phyloP scores from a whole-genome alignment of 2,888 invertebrate genomes.

The Magallana nippona region DNA sequence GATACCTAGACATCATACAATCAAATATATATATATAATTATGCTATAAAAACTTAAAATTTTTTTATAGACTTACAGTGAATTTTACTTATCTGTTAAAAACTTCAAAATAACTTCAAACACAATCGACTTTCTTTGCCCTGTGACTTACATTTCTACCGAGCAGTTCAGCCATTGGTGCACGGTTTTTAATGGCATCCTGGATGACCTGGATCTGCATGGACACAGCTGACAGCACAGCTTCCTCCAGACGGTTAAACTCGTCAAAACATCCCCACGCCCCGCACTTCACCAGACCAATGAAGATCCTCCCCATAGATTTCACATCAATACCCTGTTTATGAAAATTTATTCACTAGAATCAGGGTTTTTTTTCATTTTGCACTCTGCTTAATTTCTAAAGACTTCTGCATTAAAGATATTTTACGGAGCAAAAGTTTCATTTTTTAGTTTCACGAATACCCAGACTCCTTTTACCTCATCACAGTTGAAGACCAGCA shows the following conservation, averaged over 20 bases:
- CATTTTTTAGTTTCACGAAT: not conserved
- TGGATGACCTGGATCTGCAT: constrained; percentile 96
- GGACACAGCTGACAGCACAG: constrained; percentile 95
- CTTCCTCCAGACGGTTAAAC: constrained; percentile 97
- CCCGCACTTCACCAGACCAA: constrained; percentile 90
- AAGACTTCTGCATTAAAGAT: not conserved
- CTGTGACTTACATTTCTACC: constrained; percentile 79
- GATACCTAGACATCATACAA: not conserved
- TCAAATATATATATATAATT: too few species aligned
- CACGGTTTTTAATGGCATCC: constrained; percentile 86
- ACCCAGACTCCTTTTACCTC: constrained; percentile 83
- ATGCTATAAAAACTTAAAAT: too few species aligned
- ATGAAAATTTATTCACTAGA: not conserved
- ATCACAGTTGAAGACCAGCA: constrained; percentile 87
- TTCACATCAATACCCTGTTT: constrained; percentile 93
- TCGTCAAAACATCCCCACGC: constrained; percentile 99
- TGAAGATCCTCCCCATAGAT: constrained; percentile 96
- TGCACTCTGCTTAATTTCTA: not conserved
- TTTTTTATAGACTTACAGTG: too few species aligned
- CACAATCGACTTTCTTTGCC: too few species aligned
- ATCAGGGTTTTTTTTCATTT: too few species aligned
- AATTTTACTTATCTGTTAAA: too few species aligned
- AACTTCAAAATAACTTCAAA: too few species aligned
- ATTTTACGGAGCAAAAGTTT: not conserved
- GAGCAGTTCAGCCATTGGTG: constrained; percentile 80